Base-by-base conservation (phyloP, 2,113 vertebrate species). In the Nestor notabilis region DNA sequence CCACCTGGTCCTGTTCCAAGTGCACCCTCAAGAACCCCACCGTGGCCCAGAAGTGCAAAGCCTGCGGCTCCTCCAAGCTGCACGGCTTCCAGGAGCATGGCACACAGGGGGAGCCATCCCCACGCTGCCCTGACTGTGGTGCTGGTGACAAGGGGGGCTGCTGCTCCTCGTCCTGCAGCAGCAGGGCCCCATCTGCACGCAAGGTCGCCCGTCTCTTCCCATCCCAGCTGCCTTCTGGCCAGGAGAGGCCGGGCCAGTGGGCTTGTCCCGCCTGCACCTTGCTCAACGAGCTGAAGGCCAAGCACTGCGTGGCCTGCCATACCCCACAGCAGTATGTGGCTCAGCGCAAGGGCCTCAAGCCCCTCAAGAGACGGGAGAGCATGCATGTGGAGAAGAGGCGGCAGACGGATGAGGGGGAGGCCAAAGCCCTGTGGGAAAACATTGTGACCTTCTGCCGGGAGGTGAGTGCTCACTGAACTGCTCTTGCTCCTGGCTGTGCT, bases 351-450 rank as follows among this genome's bases (percentile, higher is more conserved):
- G 98, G 98, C 25, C 89, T 98, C 21, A 98, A 98, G 70, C 98
- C 99, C 7, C 98, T 99, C 75, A 98, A 99, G 87, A 98, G 99
- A 56, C 95, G 99, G 50, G 99, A 99, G 98, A 99, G 99, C 95
- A 98, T 99, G 98, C 99, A 99, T 1, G 99, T 99, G 61, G 99
- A 99, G 91, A 99, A 99, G 75, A 98, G 99, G 24, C 97, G 99
- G 25, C 99, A 99, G 84, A 99, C 99, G 0, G 99, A 99, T 0
- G 99, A 99, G 93, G 99, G 99, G 3, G 99, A 99, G 92, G 99
- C 99, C 98, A 99, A 99, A 92, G 99, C 99, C 31, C 98, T 99
- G 21, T 99, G 98, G 99, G 99, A 99, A 87, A 99, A 99, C 95
- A 99, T 99, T 1, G 99, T 99, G 95, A 98, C 98, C 96, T 99